These are phyloP conservation scores for Ferdinandea cuprea DNA, from an alignment of 2,888 invertebrate species.

Conservation along the genomic window DNA sequence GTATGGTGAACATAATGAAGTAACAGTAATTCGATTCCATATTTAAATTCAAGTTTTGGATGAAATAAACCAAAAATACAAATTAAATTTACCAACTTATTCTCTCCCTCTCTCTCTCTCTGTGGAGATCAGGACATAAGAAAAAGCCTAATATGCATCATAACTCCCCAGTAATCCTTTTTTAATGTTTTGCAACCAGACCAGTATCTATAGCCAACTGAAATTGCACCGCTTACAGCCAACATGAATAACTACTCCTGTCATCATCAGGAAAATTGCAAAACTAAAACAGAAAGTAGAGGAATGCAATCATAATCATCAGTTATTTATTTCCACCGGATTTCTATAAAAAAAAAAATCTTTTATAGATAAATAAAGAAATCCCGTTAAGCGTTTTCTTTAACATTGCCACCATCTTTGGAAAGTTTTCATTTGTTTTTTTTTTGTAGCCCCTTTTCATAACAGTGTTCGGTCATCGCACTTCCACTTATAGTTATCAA, in stretches of 20 bases:
- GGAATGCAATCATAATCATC: neutral
- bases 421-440: neutral
- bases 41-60: no score
- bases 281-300: neutral
- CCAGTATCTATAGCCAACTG: neutral
- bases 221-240: neutral
- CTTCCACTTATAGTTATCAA: no score
- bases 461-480: constrained; percentile 3
- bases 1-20: no score
- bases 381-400: neutral
- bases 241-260: neutral
- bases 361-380: neutral
- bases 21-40: no score
- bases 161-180: neutral
- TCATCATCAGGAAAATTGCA: neutral
- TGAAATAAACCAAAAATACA: no score
- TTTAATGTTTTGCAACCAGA: neutral
- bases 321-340: neutral
- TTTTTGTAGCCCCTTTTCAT: neutral
- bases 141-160: no score
- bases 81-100: no score
- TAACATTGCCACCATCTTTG: neutral
- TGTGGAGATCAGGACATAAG: no score
- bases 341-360: neutral
- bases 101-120: no score